phyloP scores from a whole-genome alignment of 2,113 vertebrate genomes.

The Propithecus coquereli region DNA sequence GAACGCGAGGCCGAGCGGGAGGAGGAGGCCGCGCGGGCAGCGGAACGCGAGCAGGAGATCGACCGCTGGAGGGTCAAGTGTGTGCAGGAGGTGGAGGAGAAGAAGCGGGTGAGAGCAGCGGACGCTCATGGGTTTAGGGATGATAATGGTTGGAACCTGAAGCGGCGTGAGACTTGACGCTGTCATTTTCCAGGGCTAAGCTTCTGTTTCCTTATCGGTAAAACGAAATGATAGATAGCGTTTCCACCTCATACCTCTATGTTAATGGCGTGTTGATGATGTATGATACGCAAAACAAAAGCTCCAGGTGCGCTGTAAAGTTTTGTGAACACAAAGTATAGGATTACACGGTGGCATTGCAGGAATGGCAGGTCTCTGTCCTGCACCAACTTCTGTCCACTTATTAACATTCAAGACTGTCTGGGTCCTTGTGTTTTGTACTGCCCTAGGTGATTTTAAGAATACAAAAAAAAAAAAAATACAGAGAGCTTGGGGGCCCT shows the following conservation, averaged over 20 bases:
- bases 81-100: slow-evolving; percentile 91
- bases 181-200: neutral
- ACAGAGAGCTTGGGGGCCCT: neutral
- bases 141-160: neutral
- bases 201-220: neutral
- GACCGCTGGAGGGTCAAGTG: slow-evolving; percentile 90
- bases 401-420: neutral
- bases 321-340: neutral
- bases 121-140: fast-evolving
- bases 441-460: neutral
- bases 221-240: neutral
- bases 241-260: neutral
- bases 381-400: neutral
- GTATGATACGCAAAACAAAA: neutral
- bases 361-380: neutral
- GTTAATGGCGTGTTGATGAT: neutral
- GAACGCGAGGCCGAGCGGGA: slow-evolving; percentile 76
- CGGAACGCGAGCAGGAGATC: slow-evolving; percentile 86
- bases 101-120: slow-evolving; percentile 84
- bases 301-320: neutral
- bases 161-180: neutral
- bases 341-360: neutral
- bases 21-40: slow-evolving; percentile 73
- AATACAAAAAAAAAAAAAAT: slow-evolving; percentile 1
- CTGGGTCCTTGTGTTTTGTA: neutral